Evolutionary conservation across 1,140 invertebrate genomes (phyloP).

Genomic region (Meloidogyne floridensis): DNA sequence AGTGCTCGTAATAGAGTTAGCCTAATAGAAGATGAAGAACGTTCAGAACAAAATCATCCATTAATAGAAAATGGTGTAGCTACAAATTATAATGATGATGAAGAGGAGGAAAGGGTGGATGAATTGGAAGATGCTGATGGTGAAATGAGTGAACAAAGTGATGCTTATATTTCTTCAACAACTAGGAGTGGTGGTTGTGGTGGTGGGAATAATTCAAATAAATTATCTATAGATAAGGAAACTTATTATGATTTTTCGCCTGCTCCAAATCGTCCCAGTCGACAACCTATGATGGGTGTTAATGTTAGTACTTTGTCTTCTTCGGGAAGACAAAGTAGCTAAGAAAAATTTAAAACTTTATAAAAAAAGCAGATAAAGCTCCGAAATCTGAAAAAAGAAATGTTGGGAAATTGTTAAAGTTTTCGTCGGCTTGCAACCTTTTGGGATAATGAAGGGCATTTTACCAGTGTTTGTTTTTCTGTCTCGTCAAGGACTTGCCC

Average conservation of each 20-base stretch:
- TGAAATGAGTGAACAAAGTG: conserved; percentile 34
- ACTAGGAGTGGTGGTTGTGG: conserved; percentile 1
- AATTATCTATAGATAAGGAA: conserved; percentile 14
- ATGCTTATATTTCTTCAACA: background rate
- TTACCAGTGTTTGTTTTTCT: too few relatives aligned
- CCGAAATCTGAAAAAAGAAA: too few relatives aligned
- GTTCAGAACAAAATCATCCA: conserved; percentile 24
- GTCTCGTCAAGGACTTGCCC: too few relatives aligned
- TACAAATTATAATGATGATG: conserved; percentile 23
- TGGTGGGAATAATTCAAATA: background rate
- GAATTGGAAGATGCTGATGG: conserved; percentile 29
- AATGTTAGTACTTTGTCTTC: conserved; percentile 32
- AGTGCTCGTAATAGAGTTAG: conserved; percentile 29
- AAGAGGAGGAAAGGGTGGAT: conserved; percentile 13
- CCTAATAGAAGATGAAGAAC: conserved; percentile 32
- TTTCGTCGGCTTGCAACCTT: too few relatives aligned
- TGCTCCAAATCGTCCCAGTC: conserved; percentile 25
- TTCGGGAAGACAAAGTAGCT: conserved; percentile 10
- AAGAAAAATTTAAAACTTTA: background rate
- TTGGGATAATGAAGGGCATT: too few relatives aligned
- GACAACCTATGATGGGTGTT: conserved; percentile 38
- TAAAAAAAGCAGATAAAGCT: background rate
- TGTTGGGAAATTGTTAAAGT: too few relatives aligned
- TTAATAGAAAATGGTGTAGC: background rate
- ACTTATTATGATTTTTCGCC: conserved; percentile 29